These are phyloP conservation scores for Horisme vitalbata DNA, from an alignment of 2,888 invertebrate genomes.

Conservation along the genomic window DNA sequence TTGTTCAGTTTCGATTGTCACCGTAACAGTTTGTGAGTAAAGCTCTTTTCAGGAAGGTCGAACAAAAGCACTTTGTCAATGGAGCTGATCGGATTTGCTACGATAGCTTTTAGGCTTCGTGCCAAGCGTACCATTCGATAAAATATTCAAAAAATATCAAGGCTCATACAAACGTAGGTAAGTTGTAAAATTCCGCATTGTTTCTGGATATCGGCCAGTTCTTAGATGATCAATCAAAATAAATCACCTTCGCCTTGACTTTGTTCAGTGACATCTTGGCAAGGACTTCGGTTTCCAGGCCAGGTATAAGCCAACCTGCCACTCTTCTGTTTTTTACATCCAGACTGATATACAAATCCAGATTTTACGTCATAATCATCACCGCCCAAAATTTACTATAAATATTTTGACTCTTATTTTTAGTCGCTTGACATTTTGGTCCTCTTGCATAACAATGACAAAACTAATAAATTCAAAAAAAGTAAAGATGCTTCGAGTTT, in stretches of 20 bases:
- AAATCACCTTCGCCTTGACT: constrained; percentile 65
- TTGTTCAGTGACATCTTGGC: constrained; percentile 44
- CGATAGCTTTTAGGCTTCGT: constrained; percentile 12
- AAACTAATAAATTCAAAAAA: too few relatives aligned
- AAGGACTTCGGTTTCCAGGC: constrained; percentile 24
- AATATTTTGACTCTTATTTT: too few relatives aligned
- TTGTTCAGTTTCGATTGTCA: constrained; percentile 1
- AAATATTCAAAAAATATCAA: constrained; percentile 4
- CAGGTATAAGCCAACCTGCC: constrained; percentile 43
- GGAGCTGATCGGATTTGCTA: constrained; percentile 10
- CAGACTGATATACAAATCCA: constrained; percentile 25
- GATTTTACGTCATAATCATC: too few relatives aligned
- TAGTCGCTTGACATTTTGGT: too few relatives aligned
- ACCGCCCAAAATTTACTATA: too few relatives aligned
- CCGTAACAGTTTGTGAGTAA: constrained; percentile 1
- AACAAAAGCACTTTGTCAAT: constrained; percentile 12
- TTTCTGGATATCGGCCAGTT: constrained; percentile 62
- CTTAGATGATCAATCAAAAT: constrained; percentile 57
- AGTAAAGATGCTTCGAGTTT: too few relatives aligned
- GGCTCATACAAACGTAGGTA: constrained; percentile 1
- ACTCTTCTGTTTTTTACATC: constrained; percentile 29
- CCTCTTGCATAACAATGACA: too few relatives aligned
- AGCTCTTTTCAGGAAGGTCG: constrained; percentile 8
- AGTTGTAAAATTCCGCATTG: constrained; percentile 51
- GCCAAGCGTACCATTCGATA: constrained; percentile 8